These are phyloP conservation scores for Xestia rhomboidea DNA, from an alignment of 2,888 invertebrate species.

Conservation along the genomic window DNA sequence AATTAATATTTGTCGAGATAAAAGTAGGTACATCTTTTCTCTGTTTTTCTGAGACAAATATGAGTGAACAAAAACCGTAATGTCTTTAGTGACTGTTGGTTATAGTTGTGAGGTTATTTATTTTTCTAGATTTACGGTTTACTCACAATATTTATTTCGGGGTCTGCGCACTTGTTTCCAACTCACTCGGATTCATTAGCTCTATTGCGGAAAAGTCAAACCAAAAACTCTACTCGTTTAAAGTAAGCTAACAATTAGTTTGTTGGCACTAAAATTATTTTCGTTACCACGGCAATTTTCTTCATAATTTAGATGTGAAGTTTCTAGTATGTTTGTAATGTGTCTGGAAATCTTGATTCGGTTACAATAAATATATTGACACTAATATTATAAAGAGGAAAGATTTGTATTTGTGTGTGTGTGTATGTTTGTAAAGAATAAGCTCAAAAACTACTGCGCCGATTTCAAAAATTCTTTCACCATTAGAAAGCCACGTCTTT, in stretches of 20 bases:
- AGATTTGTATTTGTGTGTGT: no score
- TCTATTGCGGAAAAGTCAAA: neutral
- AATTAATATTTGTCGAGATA: constrained; percentile 60
- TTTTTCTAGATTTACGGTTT: neutral
- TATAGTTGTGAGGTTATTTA: constrained; percentile 15
- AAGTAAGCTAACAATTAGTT: neutral
- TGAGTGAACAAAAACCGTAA: constrained; percentile 43
- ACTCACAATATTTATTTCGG: neutral
- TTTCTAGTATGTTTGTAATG: neutral
- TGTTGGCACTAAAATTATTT: neutral
- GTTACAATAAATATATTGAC: no score
- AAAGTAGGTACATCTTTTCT: constrained; percentile 39
- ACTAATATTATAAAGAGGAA: no score
- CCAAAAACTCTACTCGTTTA: neutral
- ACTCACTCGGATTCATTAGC: neutral
- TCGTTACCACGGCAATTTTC: neutral
- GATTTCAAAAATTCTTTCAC: no score
- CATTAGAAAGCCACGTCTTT: no score
- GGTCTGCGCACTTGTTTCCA: neutral
- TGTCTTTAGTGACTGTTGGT: constrained; percentile 26
- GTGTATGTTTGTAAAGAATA: no score
- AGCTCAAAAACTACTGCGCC: no score
- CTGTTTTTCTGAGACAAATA: constrained; percentile 49
- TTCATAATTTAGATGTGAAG: neutral
- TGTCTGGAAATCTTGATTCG: neutral